Base-by-base conservation (phyloP, 2,888 invertebrate species). In the Torymus auratus region DNA sequence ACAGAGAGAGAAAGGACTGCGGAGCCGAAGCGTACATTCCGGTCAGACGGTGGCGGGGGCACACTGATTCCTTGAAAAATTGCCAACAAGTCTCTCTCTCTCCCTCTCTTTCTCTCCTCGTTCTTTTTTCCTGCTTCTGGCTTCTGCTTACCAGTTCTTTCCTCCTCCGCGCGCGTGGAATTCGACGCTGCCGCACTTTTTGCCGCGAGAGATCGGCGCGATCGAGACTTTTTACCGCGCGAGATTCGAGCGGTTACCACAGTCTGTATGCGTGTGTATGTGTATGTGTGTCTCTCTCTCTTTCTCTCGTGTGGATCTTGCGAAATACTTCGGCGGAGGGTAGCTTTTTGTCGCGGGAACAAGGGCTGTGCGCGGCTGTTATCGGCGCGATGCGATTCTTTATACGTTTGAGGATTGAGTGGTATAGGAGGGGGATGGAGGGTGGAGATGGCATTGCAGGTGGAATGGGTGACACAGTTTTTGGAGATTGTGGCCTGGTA, bases 1-100 rank as follows among this genome's bases (percentile, higher is more conserved):
- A 61, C 11, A 15, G 50, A 56, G 10, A 52, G 71, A 28, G 71
- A 71, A 53, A 62, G n/a, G 68, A 69, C 71, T 61, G n/a, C 82
- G 7, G 53, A 73, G 75, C 20, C 67, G 64, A 76, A 69, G 76
- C 84, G 85, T 87, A 85, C 88, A 85, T 87, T 88, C 88, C 86
- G 88, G 87, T 87, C 86, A 86, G 87, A 87, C 62, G 69, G 55
- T 11, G 41, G 41, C 41, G 41, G 41, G 41, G 41, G 78, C 83
- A 84, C 85, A 85, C 85, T 88, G 88, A 88, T 88, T 88, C 88
- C 84, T 87, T 88, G 88, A 88, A 87, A 88, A 88, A 87, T 87
- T 87, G 88, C 88, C 88, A 88, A 87, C 86, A 86, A 86, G 83
- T 83, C 83, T 71, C 77, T 64, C 74, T 75, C 69, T 70, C 84